Percentiles rank a stretch among this genome's conserved stretches.
These are phyloP conservation scores for Lathronympha strigana DNA, from an alignment of 2,888 invertebrate genomes.

Conservation along the genomic window DNA sequence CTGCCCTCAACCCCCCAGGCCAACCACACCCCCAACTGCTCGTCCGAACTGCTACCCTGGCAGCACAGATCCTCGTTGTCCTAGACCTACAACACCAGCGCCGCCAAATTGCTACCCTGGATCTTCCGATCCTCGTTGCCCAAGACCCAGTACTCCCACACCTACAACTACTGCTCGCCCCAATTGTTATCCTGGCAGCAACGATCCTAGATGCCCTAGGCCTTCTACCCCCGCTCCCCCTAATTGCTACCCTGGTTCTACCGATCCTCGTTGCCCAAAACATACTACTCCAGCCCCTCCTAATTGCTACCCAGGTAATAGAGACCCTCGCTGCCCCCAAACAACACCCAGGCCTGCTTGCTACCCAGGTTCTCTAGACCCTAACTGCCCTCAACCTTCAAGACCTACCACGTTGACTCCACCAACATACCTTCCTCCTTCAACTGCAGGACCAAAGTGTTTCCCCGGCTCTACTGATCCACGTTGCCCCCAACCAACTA, in stretches of 20 bases:
- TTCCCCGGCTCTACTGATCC: constrained; percentile 55
- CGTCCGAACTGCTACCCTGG: constrained; percentile 62
- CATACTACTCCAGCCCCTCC: constrained; percentile 47
- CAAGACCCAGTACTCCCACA: constrained; percentile 50
- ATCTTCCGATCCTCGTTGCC: constrained; percentile 57
- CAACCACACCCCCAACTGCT: constrained; percentile 39
- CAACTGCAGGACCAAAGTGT: constrained; percentile 52
- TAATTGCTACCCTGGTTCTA: constrained; percentile 47
- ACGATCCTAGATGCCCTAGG: constrained; percentile 55
- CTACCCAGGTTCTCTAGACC: constrained; percentile 51
- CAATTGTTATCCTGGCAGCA: constrained; percentile 57
- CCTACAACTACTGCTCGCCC: constrained; percentile 55
- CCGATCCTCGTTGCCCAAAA: constrained; percentile 41
- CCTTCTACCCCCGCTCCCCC: constrained; percentile 52
- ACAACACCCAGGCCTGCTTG: constrained; percentile 46
- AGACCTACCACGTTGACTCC: constrained; percentile 51
- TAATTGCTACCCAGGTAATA: constrained; percentile 52
- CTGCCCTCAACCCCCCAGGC: constrained; percentile 50
- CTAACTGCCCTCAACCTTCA: constrained; percentile 49
- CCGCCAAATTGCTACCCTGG: constrained; percentile 51
- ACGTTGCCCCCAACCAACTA: constrained; percentile 55
- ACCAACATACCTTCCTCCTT: constrained; percentile 56
- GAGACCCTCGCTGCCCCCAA: constrained; percentile 45
- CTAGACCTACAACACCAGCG: constrained; percentile 57
- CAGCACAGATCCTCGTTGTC: constrained; percentile 57